Conservation (phyloP, 2,113 vertebrate genomes). For the Neomonachus schauinslandi region DNA sequence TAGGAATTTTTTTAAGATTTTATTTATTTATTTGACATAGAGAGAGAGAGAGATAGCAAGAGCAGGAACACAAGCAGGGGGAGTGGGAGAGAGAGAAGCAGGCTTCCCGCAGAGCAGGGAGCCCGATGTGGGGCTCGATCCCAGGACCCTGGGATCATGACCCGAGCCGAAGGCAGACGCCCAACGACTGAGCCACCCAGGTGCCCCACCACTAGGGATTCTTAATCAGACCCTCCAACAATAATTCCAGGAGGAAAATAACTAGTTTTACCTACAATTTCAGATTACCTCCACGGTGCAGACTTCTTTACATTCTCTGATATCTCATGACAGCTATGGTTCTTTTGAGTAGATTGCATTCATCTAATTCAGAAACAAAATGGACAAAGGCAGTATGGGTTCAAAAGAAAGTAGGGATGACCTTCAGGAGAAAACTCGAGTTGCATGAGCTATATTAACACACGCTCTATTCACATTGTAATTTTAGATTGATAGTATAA, state of each 20-base stretch:
- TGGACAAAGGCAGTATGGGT: slow-evolving; percentile 10
- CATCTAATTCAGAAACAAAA: slow-evolving; percentile 52
- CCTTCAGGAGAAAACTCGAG: not conserved
- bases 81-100: no score
- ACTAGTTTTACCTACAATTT: slow-evolving; percentile 47
- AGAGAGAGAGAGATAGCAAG: no score
- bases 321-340: not conserved
- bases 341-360: slow-evolving; percentile 21
- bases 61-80: no score
- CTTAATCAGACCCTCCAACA: not conserved
- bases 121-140: no score
- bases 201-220: not conserved
- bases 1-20: not conserved
- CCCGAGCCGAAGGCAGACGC: no score
- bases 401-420: slow-evolving; percentile 47
- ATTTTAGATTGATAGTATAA: not conserved
- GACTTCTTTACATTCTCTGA: slow-evolving; percentile 42
- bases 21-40: no score
- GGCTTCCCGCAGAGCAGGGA: no score
- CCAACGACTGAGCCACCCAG: no score
- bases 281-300: not conserved
- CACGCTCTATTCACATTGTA: not conserved
- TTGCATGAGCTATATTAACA: not conserved
- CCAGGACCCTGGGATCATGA: no score
- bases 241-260: slow-evolving; percentile 50